Evolutionary conservation across 37 sponge, comb jelly and placozoan species (phyloP), one percentile per base, ranked within the genome.

Genomic region (Spongilla lacustris): DNA sequence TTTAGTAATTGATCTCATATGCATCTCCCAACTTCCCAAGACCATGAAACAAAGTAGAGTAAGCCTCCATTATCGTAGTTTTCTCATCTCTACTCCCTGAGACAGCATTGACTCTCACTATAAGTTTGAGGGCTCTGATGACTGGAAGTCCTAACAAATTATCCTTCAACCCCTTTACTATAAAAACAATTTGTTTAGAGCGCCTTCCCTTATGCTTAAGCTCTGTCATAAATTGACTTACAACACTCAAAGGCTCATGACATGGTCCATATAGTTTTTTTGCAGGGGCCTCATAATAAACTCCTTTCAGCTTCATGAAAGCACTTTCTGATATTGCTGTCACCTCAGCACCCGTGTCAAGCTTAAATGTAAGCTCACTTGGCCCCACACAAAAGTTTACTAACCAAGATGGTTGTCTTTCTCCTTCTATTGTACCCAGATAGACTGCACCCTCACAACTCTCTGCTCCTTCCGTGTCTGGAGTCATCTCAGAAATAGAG

Each of bases 311-410:
- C 17, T 32, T 9, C 22, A 80, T 31, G 69, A 67, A 91, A 48
- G 48, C 31, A 26, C 77, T 71, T 31, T 79, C 69, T 24, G 92
- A 80, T 23, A 91, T 67, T 14, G 79, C 92, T 10, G 87, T 83
- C 13, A 87, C 92, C 76, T 86, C 88, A 23, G 92, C 87, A 26
- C 92, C 92, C 4, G 84, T 91, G 71, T 91, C 84, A 33, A 91
- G 49, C 49, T 91, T 91, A 66, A 91, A 91, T 6, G 28, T 38
- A n/a, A 73, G 38, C 3, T 68, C n/a, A 34, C 28, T 46, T 23
- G 74, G 67, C 22, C 50, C 58, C 0, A 91, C 28, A 9, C 36
- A n/a, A n/a, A 91, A 4, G n/a, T 22, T 37, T 21, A 30, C 38
- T 10, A 38, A 67, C 87, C 91, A 91, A 0, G 74, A 21, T 27